Evolutionary conservation across 2,113 vertebrate genomes (phyloP), one percentile per base, ranked within the genome.

Genomic region (Myotis brandtii): DNA sequence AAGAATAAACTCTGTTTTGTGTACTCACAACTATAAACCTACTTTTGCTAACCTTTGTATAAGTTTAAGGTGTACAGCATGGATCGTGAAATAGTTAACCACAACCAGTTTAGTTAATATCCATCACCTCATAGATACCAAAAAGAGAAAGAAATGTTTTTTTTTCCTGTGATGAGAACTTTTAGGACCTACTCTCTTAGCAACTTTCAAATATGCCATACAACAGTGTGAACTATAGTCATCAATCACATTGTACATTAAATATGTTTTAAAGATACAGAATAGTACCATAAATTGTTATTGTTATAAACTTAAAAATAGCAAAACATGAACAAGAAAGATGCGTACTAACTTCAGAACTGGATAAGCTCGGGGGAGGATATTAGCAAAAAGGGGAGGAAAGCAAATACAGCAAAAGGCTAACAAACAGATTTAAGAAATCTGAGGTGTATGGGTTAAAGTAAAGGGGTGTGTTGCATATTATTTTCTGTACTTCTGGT

Each of bases 261-360:
- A 80, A 14, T 59, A 40, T 59, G 27, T 86, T 91, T 92, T 37
- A 37, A 37, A 89, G 83, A 77, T 67, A 72, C 67, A 79, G 66
- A 84, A 12, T 59, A 77, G 37, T 67, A 59, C 62, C 48, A 17
- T 81, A 59, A 34, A 32, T 80, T 46, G 0, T 62, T 95, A 72
- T 7, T 17, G 25, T 73, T 79, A 79, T 50, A 83, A 86, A 94
- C 23, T 83, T 82, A 46, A 86, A 82, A 81, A 48, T 93, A 75
- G 67, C 50, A 80, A 83, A 48, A 50, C 23, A 59, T 46, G 11
- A 92, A 67, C 10, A 75, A 93, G 27, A 96, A 93, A 85, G 82
- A 70, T 16, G 32, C 7, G 67, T 52, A 62, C 27, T 85, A 56
- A 76, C 37, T 73, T 77, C 62, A 79, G 37, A 80, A 84, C 9